Base-by-base conservation (phyloP, 2,888 invertebrate species). In the Chymomyza fuscimana region DNA sequence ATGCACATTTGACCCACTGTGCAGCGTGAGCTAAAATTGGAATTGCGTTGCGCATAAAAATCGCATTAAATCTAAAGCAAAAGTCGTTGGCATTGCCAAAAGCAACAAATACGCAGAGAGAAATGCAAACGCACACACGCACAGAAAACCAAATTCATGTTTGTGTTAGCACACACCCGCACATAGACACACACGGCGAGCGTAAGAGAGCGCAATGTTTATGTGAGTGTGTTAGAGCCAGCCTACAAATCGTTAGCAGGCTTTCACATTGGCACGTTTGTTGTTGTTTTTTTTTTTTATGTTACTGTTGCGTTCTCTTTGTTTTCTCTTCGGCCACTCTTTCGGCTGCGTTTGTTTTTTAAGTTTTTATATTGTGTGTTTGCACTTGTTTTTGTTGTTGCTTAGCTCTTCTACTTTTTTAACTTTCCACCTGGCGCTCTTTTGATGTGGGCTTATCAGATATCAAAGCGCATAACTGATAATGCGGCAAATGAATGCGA, bases 381-480 rank as follows among this genome's bases (percentile, higher is more conserved):
- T 56, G 16, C 56, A 5, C 15, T 56, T 22, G 19, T 16, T 56
- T 22, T 56, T 51, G 51, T 15, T 16, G 51, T 15, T 16, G 16
- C 51, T 51, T 15, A 16, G 4, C 51, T 16, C 5, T 51, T 51
- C 32, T 32, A 5, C 5, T 32, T 32, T 54, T 54, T 54, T 19
- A 19, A 0, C 16, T 54, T 16, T 54, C 16, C 7, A n/a, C 52
- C 19, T 54, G 65, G 46, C 70, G 59, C 64, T 70, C 83, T 79
- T 85, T 85, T 85, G 89, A 85, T 87, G 85, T 85, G 89, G 82
- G 82, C 87, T 85, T 85, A 87, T 88, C 86, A 80, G 83, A 88
- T 87, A 88, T 85, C 89, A 85, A 88, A 85, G 89, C 78, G 87
- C 86, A 87, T 85, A 85, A 75, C 89, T 87, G 86, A 88, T 87